Evolutionary conservation across 2,888 invertebrate species (phyloP).

Genomic region (Thereva unica): DNA sequence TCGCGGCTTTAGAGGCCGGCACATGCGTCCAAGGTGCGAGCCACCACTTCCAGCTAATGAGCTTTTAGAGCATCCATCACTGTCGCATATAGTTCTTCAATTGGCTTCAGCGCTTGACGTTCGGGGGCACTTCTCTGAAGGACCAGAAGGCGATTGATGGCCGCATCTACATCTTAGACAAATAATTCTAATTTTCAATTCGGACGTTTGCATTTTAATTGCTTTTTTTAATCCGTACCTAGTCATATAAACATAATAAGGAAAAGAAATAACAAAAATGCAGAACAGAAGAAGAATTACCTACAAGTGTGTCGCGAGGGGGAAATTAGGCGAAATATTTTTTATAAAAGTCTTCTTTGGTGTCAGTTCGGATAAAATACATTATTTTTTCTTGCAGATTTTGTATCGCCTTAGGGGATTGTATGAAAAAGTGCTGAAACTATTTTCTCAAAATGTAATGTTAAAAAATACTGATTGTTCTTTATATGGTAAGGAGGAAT

Average conservation of each 20-base stretch:
- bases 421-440: too few species aligned
- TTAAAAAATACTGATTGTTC: too few species aligned
- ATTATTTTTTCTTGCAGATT: too few species aligned
- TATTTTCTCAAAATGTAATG: too few species aligned
- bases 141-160: constrained; percentile 60
- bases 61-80: constrained; percentile 79
- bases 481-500: too few species aligned
- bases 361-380: too few species aligned
- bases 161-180: constrained; percentile 43
- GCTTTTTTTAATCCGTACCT: constrained; percentile 17
- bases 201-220: constrained; percentile 13
- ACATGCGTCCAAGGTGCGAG: constrained; percentile 82
- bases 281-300: too few species aligned
- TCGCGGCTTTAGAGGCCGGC: constrained; percentile 80
- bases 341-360: too few species aligned
- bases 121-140: constrained; percentile 61
- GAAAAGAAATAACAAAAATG: neutral
- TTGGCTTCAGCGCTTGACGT: constrained; percentile 84
- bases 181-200: constrained; percentile 33
- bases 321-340: too few species aligned
- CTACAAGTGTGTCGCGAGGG: too few species aligned
- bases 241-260: constrained; percentile 7
- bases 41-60: constrained; percentile 87
- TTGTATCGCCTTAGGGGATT: too few species aligned
- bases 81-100: constrained; percentile 80